Evolutionary conservation across 2,113 vertebrate genomes (phyloP), one percentile per base, ranked within the genome.

Genomic region (Eudyptes chrysolophus): DNA sequence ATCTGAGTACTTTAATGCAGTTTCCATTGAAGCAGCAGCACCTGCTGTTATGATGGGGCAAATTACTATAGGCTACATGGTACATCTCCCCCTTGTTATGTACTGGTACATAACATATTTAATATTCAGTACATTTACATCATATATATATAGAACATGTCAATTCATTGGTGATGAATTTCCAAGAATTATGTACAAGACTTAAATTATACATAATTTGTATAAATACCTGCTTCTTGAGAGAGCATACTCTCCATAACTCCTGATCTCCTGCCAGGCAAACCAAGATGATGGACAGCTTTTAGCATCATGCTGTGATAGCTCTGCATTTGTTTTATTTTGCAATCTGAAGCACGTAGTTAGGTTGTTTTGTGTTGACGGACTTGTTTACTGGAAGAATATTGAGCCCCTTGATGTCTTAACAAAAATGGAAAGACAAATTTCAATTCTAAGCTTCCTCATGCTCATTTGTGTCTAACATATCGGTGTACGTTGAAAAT

Each of bases 141-240:
- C 13, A 18, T 34, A 15, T 66, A 32, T 55, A 38, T 71, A 52
- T 46, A 48, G 5, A 81, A n/a, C 32, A 61, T 14, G 22, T 68
- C 44, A 36, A 2, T 88, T 90, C 34, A 58, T 20, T 76, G 84
- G 34, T 93, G 79, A 52, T 61, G 21, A 44, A 69, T 92, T 84
- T 87, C 40, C 15, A 69, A 92, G 44, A 40, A 71, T 84, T 91
- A 52, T 34, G 26, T 86, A 52, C 30, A 75, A 91, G 64, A 29
- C 18, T 64, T 84, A 75, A 94, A 90, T 80, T 57, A 48, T 48
- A 24, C 36, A 24, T 84, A 36, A 89, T 95, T 92, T 87, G 38
- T 94, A 18, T 71, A 91, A 95, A 90, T 82, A 81, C 44, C 62
- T 89, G 52, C 74, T 96, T 82, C 52, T 52, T 68, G 48, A 89